phyloP scores from a whole-genome alignment of 2,113 vertebrate genomes.

The Sisor rabdophorus region DNA sequence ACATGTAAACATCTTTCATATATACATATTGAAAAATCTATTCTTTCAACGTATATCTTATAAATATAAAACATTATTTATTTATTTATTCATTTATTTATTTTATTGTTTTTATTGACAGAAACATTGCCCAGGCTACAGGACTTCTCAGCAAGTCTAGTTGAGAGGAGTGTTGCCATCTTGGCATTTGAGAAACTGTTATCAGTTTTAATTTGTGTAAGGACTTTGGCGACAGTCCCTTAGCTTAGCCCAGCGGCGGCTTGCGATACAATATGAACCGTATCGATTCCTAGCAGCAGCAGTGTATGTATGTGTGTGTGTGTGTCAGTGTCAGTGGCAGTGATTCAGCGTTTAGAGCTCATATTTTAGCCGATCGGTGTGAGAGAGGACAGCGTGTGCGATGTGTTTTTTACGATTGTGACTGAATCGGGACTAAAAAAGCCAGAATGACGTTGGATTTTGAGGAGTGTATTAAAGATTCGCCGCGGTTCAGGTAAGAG shows the following conservation, averaged over 20 bases:
- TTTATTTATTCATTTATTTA: too few relatives aligned
- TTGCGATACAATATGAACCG: slow-evolving; percentile 54
- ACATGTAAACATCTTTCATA: too few relatives aligned
- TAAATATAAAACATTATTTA: too few relatives aligned
- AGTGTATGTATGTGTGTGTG: slow-evolving; percentile 46
- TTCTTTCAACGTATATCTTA: background rate
- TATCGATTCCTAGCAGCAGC: slow-evolving; percentile 45
- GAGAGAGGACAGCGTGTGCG: slow-evolving; percentile 38
- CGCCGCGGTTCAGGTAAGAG: slow-evolving; percentile 87
- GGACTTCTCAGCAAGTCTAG: background rate
- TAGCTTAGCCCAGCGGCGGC: slow-evolving; percentile 34
- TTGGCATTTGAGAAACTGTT: background rate
- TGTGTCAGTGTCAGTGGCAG: slow-evolving; percentile 58
- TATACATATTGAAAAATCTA: too few relatives aligned
- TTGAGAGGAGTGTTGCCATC: too few relatives aligned
- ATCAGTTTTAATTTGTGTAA: background rate
- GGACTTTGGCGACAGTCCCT: slow-evolving; percentile 44
- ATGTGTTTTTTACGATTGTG: slow-evolving; percentile 62
- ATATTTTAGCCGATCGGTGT: background rate
- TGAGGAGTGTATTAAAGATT: slow-evolving; percentile 95
- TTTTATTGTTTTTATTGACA: background rate
- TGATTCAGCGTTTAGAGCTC: slow-evolving; percentile 20
- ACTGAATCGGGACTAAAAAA: slow-evolving; percentile 52
- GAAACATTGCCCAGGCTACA: background rate
- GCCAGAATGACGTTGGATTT: slow-evolving; percentile 92